These are phyloP conservation scores for Yponomeuta sedellus DNA, from an alignment of 2,888 invertebrate species.

Conservation along the genomic window DNA sequence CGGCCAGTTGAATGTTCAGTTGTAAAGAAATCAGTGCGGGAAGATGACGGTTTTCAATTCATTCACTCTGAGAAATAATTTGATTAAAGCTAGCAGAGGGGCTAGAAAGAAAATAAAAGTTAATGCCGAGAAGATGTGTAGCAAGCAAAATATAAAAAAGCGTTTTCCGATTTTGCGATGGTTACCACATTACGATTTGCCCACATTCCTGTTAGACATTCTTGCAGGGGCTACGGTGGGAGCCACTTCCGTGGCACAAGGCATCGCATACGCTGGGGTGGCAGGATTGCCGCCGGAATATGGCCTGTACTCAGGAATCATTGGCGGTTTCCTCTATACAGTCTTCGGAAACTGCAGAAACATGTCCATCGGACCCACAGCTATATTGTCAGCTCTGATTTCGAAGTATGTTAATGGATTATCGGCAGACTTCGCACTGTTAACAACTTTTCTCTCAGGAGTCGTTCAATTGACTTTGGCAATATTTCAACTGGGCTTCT, in stretches of 20 bases:
- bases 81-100: not conserved
- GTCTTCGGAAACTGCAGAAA: constrained; percentile 86
- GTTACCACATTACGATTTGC: constrained; percentile 5
- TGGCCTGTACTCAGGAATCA: constrained; percentile 89
- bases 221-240: constrained; percentile 14
- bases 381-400: constrained; percentile 87
- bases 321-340: constrained; percentile 88
- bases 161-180: constrained; percentile 5
- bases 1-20: not conserved
- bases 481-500: constrained; percentile 80
- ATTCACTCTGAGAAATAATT: not conserved
- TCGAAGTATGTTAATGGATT: constrained; percentile 69
- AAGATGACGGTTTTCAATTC: constrained; percentile 1
- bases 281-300: constrained; percentile 50
- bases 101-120: not conserved
- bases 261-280: constrained; percentile 12
- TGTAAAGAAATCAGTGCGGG: not conserved
- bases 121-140: not conserved
- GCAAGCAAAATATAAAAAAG: constrained; percentile 9
- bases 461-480: constrained; percentile 80
- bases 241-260: constrained; percentile 12
- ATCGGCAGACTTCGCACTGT: constrained; percentile 78
- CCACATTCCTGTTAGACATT: not conserved
- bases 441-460: constrained; percentile 81
- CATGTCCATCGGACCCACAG: constrained; percentile 82